Conservation (phyloP, 2,113 vertebrate genomes). For the Coracopsis vasa region DNA sequence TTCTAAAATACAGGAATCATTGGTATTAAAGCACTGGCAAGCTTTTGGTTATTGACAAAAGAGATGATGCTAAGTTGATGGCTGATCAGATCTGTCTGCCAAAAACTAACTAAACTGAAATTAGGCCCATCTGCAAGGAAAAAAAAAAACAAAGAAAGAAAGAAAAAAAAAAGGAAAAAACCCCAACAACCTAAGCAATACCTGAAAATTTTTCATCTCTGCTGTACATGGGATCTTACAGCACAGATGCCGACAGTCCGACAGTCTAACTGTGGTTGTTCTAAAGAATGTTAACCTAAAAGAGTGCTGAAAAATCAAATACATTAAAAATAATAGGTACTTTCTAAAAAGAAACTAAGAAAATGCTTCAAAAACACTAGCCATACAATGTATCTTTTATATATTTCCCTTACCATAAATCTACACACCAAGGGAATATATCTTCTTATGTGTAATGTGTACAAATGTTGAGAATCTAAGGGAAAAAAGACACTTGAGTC, state of each 20-base stretch:
- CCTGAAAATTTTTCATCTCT: not conserved
- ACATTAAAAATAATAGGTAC: not conserved
- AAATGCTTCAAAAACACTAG: not conserved
- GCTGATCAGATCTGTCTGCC: not conserved
- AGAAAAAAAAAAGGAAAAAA: not conserved
- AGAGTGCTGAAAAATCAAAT: not conserved
- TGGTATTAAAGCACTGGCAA: slow-evolving; percentile 8
- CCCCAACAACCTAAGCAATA: not conserved
- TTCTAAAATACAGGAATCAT: not conserved
- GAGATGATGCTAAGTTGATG: not conserved
- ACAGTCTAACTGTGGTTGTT: not conserved
- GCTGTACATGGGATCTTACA: not conserved
- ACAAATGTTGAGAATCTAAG: not conserved
- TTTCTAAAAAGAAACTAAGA: not conserved
- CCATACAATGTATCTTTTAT: not conserved
- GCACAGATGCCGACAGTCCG: not conserved
- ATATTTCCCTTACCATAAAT: not conserved
- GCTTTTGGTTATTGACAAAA: not conserved
- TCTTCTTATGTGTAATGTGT: not conserved
- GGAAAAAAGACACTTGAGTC: not conserved
- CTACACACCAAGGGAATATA: not conserved
- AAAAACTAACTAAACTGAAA: slow-evolving; percentile 10
- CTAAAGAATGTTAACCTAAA: not conserved
- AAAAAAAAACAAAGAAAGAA: not conserved
- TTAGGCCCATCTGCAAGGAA: not conserved